Percentiles rank a stretch among this genome's conserved stretches.
Conservation (phyloP, 1,140 invertebrate species). For the Nymphalis io region DNA sequence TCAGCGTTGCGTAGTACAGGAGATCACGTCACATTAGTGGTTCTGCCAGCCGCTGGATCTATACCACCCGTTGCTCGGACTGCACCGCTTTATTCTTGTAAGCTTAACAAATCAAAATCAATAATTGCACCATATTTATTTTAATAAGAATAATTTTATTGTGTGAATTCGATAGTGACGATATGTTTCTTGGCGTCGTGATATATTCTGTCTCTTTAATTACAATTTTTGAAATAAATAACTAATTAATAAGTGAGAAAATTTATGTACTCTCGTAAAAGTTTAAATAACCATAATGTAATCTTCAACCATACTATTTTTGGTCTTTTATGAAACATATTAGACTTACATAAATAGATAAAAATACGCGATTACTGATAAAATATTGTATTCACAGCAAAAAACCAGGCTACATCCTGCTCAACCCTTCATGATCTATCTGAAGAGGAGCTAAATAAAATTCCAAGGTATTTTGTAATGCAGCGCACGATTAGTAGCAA, state of each 20-base stretch:
- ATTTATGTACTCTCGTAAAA: too few relatives aligned
- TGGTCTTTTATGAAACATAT: too few relatives aligned
- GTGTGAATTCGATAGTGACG: too few relatives aligned
- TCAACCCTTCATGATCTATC: conserved; percentile 79
- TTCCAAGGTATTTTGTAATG: conserved; percentile 66
- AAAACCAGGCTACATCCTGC: conserved; percentile 80
- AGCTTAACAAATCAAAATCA: conserved; percentile 31
- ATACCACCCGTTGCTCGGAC: conserved; percentile 65
- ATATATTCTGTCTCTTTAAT: too few relatives aligned
- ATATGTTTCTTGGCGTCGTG: too few relatives aligned
- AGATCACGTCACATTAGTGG: conserved; percentile 93
- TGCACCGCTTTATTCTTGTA: conserved; percentile 68
- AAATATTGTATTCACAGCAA: conserved; percentile 53
- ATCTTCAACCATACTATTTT: too few relatives aligned
- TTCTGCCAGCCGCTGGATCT: conserved; percentile 78
- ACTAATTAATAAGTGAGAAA: too few relatives aligned
- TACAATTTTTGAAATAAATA: too few relatives aligned
- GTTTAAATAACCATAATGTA: too few relatives aligned
- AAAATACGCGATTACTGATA: background rate
- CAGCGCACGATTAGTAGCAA: conserved; percentile 23
- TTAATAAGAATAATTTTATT: too few relatives aligned
- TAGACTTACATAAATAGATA: too few relatives aligned
- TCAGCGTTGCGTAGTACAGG: conserved; percentile 95
- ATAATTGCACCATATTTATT: background rate
- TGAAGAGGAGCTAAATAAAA: conserved; percentile 76